Percentiles rank a stretch among this genome's conserved stretches.
These are phyloP conservation scores for Amphiduros pacificus DNA, from an alignment of 2,888 invertebrate species.

Conservation along the genomic window DNA sequence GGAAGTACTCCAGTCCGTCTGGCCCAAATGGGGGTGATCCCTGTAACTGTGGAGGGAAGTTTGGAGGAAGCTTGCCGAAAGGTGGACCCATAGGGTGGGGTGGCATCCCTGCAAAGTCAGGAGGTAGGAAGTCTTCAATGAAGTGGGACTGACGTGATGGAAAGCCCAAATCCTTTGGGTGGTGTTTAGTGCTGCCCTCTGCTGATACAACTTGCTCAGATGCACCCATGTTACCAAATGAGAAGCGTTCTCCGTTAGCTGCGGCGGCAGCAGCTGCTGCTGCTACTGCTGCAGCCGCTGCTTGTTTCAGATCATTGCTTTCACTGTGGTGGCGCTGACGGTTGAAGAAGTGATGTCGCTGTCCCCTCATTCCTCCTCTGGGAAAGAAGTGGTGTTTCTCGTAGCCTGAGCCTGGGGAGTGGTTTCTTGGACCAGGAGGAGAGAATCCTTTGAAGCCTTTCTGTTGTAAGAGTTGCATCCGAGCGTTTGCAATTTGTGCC, in stretches of 20 bases:
- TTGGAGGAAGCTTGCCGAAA: constrained; percentile 5
- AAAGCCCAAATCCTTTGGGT: constrained; percentile 16
- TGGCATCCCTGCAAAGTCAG: constrained; percentile 11
- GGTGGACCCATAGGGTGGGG: constrained; percentile 8
- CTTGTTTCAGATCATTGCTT: not conserved
- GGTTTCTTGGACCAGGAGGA: not conserved
- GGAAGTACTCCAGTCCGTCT: constrained; percentile 17
- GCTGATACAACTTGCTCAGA: no score
- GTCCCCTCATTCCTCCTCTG: not conserved
- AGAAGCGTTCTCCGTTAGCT: no score
- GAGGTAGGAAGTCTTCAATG: constrained; percentile 19
- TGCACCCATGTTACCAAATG: no score
- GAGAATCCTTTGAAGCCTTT: not conserved
- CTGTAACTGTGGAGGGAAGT: constrained; percentile 16
- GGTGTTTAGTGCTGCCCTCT: constrained; percentile 8
- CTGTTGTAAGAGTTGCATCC: not conserved
- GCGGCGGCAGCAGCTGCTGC: constrained; percentile 10
- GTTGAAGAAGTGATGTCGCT: constrained; percentile 4
- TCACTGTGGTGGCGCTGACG: constrained; percentile 9
- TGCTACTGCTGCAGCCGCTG: constrained; percentile 1
- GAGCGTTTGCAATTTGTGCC: not conserved
- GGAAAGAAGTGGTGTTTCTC: not conserved
- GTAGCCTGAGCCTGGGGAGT: not conserved
- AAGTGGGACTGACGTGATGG: constrained; percentile 11
- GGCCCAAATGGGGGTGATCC: constrained; percentile 7